Percentiles rank a stretch among this genome's conserved stretches.
Evolutionary conservation across 2,888 invertebrate genomes (phyloP).

Genomic region (Neoitamus cyanurus): DNA sequence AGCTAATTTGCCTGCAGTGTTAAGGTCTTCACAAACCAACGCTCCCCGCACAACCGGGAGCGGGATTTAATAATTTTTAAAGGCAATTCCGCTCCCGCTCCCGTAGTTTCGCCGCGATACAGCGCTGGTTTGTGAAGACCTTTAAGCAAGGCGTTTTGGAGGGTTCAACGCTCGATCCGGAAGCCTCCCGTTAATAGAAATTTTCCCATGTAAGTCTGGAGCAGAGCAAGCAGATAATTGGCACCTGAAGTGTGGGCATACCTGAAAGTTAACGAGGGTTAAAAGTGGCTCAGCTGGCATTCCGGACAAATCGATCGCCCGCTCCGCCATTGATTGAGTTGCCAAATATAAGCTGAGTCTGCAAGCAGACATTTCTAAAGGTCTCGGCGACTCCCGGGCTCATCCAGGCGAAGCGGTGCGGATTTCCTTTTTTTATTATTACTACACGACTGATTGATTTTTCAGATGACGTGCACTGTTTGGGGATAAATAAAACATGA

Average conservation of each 20-base stretch:
- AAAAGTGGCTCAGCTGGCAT: not conserved
- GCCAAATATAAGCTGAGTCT: not conserved
- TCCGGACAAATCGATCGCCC: not conserved
- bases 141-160: not conserved
- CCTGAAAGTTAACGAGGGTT: not conserved
- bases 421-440: not conserved
- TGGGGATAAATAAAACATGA: not conserved
- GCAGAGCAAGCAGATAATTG: not conserved
- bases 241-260: not conserved
- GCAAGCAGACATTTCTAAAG: not conserved
- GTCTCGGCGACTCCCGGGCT: not conserved
- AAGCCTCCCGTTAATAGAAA: not conserved
- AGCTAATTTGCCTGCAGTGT: not conserved
- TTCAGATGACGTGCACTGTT: not conserved
- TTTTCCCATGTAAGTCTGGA: not conserved
- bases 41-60: no score
- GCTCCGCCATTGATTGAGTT: not conserved
- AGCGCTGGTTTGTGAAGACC: no score
- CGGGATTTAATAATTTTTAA: no score
- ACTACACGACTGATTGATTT: not conserved
- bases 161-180: not conserved
- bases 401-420: not conserved
- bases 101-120: no score
- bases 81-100: no score
- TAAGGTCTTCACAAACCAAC: no score